Conservation (phyloP, 2,888 invertebrate genomes). For the Apotomis betuletana region DNA sequence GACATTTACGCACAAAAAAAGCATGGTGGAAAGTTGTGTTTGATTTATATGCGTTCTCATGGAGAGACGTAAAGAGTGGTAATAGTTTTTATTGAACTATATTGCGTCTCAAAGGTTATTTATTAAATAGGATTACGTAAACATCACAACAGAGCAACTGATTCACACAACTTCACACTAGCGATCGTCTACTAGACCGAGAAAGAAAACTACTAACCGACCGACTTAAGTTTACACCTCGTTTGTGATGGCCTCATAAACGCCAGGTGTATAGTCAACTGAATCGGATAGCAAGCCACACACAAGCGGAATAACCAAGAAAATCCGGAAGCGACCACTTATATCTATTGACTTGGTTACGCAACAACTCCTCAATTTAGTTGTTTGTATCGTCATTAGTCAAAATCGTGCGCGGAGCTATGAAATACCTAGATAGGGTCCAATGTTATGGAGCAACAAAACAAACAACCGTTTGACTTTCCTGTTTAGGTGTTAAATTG, state of each 20-base stretch:
- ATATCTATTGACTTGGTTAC: conserved; percentile 34
- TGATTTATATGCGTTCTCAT: too few relatives aligned
- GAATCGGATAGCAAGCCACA: conserved; percentile 1
- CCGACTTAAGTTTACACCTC: background rate
- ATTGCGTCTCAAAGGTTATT: conserved; percentile 1
- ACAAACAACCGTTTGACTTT: background rate
- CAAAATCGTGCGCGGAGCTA: conserved; percentile 23
- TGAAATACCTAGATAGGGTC: conserved; percentile 13
- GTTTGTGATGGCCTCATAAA: background rate
- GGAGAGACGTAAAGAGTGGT: background rate
- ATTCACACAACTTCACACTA: background rate
- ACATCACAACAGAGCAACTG: background rate
- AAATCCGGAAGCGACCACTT: conserved; percentile 40
- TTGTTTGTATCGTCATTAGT: conserved; percentile 35
- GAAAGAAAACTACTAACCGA: conserved; percentile 14
- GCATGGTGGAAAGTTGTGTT: too few relatives aligned
- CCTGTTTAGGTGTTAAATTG: background rate
- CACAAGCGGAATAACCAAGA: conserved; percentile 29
- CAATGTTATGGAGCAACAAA: background rate
- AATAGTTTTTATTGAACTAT: background rate
- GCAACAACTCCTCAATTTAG: conserved; percentile 39
- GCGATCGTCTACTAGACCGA: conserved; percentile 19
- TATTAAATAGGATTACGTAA: conserved; percentile 15
- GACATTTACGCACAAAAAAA: too few relatives aligned
- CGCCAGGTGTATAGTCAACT: background rate